These are phyloP conservation scores for Manis javanica DNA, from an alignment of 2,797 vertebrate genomes.

Conservation along the genomic window DNA sequence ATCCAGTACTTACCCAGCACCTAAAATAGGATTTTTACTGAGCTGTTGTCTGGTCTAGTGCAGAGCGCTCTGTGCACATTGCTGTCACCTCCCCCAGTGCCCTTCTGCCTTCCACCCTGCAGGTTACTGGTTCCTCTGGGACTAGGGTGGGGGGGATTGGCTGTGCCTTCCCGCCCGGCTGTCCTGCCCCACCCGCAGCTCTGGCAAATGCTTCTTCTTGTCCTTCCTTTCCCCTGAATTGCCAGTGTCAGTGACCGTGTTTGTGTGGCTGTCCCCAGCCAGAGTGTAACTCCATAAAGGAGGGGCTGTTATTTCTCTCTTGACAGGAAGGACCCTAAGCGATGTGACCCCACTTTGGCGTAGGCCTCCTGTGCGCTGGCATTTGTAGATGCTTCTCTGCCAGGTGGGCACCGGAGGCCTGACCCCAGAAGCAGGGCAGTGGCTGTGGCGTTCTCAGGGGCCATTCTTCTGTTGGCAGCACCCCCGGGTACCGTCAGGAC, in stretches of 20 bases:
- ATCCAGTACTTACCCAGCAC: background rate
- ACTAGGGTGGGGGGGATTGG: no score
- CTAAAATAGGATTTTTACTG: rapidly evolving
- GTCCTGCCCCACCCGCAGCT: rapidly evolving
- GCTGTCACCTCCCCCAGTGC: no score
- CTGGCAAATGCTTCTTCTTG: background rate
- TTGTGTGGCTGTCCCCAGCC: background rate
- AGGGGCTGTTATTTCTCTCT: background rate
- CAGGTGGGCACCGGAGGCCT: background rate
- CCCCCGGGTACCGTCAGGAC: rapidly evolving
- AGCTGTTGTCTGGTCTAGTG: background rate
- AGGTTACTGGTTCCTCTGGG: no score
- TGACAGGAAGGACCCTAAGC: background rate
- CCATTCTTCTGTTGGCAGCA: rapidly evolving
- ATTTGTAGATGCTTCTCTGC: rapidly evolving
- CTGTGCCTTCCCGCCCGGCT: background rate
- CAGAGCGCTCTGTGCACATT: no score
- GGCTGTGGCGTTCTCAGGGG: rapidly evolving
- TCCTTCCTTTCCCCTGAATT: background rate
- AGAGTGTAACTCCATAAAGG: background rate
- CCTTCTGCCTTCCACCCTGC: no score
- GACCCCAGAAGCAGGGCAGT: background rate
- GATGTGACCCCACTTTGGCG: rapidly evolving
- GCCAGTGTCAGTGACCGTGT: background rate
- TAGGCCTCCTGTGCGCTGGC: background rate